phyloP scores from a whole-genome alignment of 1,140 invertebrate species.

The Euura lappo region DNA sequence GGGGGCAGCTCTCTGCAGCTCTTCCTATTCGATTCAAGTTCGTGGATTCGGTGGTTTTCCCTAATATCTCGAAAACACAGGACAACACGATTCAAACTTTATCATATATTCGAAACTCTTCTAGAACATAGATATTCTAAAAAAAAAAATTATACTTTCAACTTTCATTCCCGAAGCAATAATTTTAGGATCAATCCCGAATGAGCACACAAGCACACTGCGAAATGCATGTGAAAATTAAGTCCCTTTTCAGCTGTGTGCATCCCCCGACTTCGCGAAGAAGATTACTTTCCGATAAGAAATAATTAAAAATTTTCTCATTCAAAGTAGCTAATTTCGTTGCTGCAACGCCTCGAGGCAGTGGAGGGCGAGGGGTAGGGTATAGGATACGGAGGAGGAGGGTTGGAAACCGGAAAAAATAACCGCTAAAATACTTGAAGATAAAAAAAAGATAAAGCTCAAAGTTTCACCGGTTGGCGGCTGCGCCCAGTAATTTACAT shows the following conservation, averaged over 20 bases:
- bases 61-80: background rate
- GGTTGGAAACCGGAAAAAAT: slow-evolving; percentile 54
- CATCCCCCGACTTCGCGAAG: background rate
- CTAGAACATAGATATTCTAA: too few relatives aligned
- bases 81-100: too few relatives aligned
- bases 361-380: slow-evolving; percentile 9
- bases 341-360: slow-evolving; percentile 37
- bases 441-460: slow-evolving; percentile 61
- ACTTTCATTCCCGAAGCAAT: too few relatives aligned
- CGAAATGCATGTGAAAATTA: too few relatives aligned
- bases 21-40: background rate
- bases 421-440: slow-evolving; percentile 56
- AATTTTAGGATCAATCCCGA: too few relatives aligned
- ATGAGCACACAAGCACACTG: too few relatives aligned
- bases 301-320: slow-evolving; percentile 64
- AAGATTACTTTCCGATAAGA: slow-evolving; percentile 63
- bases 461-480: slow-evolving; percentile 39
- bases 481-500: slow-evolving; percentile 52
- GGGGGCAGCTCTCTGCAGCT: background rate
- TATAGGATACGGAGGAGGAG: slow-evolving; percentile 13
- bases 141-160: too few relatives aligned
- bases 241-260: too few relatives aligned
- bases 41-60: background rate
- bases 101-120: too few relatives aligned
- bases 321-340: slow-evolving; percentile 59